Evolutionary conservation across 2,113 vertebrate species (phyloP), one percentile per base, ranked within the genome.

Genomic region (Dipodomys spectabilis): DNA sequence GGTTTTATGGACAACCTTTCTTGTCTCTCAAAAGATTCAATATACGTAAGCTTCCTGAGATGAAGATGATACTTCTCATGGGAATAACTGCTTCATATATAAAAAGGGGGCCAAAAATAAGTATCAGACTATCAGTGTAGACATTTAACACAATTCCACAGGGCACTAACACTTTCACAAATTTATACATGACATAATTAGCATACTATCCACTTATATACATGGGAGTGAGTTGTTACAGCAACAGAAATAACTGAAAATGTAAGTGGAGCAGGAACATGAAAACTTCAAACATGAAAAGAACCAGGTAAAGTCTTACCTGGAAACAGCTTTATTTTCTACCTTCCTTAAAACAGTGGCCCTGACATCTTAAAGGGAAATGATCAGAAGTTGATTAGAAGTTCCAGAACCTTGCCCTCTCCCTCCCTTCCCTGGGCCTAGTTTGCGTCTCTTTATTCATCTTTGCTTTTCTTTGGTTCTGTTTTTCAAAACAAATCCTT

Each of bases 281-380:
- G 93, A 85, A 72, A 88, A 97, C 64, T 91, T 79, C 85, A 90
- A 94, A 95, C 86, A 95, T 67, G 91, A 79, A 92, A 96, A 86
- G 95, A 22, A 79, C 67, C 22, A 86, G 95, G 94, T 68, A 71
- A 88, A 88, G 71, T 96, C 98, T 98, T 98, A 98, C 98, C 98
- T 98, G 97, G 88, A 96, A 95, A 86, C 86, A 94, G 95, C 95
- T 97, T 96, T 97, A 64, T 82, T 97, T 95, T 97, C 93, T 98
- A 97, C 86, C 94, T 97, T 97, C 98, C 98, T 98, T 96, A 98
- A 97, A 96, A 97, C 80, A 97, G 95, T 98, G 91, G 75, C 98
- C 97, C 98, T 97, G 97, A 98, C 97, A 97, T 97, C 97, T 97
- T 96, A 83, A 98, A 97, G 93, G 88, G 96, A 98, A 98, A 97